Conservation (phyloP, 2,888 invertebrate genomes). For the Pedicia rivosa region DNA sequence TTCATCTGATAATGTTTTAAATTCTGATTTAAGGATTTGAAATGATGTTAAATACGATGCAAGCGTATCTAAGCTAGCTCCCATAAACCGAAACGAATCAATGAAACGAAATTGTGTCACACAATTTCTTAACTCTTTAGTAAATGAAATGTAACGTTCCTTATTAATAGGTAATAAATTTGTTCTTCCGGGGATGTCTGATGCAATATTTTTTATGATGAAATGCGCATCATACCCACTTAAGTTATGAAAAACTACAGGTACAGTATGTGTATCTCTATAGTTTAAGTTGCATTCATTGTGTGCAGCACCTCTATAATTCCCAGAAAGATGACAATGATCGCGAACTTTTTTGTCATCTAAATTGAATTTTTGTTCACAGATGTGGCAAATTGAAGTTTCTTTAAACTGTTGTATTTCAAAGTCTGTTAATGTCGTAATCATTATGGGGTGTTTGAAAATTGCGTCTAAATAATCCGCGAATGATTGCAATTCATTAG, state of each 20-base stretch:
- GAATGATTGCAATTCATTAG: background rate
- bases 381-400: conserved; percentile 10
- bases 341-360: conserved; percentile 9
- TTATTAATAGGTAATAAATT: no score
- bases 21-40: no score
- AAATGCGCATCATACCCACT: conserved; percentile 10
- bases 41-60: background rate
- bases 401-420: background rate
- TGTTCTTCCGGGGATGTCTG: background rate
- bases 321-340: conserved; percentile 12
- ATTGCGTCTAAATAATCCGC: background rate
- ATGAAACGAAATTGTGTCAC: conserved; percentile 6
- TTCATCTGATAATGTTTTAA: no score
- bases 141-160: no score
- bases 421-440: background rate
- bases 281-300: no score
- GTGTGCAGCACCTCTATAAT: conserved; percentile 7
- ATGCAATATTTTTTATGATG: background rate
- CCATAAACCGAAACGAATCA: conserved; percentile 8
- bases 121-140: no score
- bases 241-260: no score
- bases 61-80: conserved; percentile 3
- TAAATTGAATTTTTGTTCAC: conserved; percentile 3
- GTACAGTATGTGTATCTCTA: no score
- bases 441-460: background rate